Evolutionary conservation across 2,797 vertebrate genomes (phyloP).

Genomic region (Megalops cyprinoides): DNA sequence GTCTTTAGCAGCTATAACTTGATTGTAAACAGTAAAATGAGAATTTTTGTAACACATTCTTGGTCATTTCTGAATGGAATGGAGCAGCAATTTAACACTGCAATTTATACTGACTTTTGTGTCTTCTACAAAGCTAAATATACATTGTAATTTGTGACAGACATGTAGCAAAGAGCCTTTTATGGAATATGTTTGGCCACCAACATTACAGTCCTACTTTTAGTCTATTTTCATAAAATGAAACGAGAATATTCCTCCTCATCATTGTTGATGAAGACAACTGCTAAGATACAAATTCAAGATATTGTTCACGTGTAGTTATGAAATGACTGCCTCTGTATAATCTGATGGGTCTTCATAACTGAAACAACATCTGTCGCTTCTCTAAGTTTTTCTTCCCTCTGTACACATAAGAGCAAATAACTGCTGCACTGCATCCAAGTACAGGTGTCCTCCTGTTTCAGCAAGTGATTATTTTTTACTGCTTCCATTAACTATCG

Average conservation of each 20-base stretch:
- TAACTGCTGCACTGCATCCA: neutral
- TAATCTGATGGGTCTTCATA: neutral
- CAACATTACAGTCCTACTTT: neutral
- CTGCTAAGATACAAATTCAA: no score
- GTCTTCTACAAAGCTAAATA: no score
- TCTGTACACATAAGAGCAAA: neutral
- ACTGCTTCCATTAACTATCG: neutral
- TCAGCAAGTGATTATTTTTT: neutral
- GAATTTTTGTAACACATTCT: neutral
- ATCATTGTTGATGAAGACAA: neutral
- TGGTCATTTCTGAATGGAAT: neutral
- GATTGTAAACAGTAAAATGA: neutral
- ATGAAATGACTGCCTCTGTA: neutral
- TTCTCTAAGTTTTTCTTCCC: neutral
- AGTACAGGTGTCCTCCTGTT: neutral
- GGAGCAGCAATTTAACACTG: neutral
- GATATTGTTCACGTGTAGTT: no score
- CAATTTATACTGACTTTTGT: no score
- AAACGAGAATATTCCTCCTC: neutral
- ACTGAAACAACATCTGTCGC: no score
- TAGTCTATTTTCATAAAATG: neutral
- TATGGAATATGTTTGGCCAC: neutral
- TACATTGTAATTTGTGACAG: neutral
- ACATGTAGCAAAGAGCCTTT: neutral
- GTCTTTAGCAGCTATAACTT: neutral